Evolutionary conservation across 2,888 invertebrate species (phyloP), one percentile per base, ranked within the genome.

Genomic region (Tortrix viridana): DNA sequence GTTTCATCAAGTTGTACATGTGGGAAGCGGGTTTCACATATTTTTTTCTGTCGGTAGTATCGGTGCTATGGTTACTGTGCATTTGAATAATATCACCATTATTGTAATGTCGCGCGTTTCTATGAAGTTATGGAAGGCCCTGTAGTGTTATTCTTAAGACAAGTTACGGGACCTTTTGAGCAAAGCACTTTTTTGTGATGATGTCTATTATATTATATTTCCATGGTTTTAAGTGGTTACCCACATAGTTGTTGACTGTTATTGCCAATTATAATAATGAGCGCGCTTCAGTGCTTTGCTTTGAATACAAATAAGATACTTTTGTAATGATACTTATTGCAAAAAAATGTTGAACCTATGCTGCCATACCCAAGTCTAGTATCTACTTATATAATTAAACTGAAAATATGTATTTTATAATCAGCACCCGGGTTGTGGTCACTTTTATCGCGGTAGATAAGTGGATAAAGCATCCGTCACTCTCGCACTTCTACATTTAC

Each of bases 201-300:
- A 57, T 46, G 32, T 57, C 46, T 47, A 57, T 48, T 47, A 48
- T 56, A 22, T 61, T 50, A 50, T 60, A 44, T 49, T 38, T 60
- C 65, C 38, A 32, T 32, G 41, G 16, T 23, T 58, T 44, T 53
- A 19, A 52, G 46, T 38, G 26, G 63, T 32, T 63, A 53, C 63
- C 53, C 63, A 53, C 57, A 46, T 52, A 63, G 56, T 43, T 52
- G 62, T 64, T 65, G 66, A 69, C 64, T 69, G 71, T 76, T 77
- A 77, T 72, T 71, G 75, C 74, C 81, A 82, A 82, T 81, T 83
- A 81, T 58, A 67, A 67, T 74, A 70, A 77, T 74, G 72, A 73
- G 66, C 65, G 7, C 49, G 68, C 52, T 62, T 69, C 60, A 73
- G 60, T 69, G 68, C 58, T 59, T 57, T 61, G 74, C 67, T 67